These are phyloP conservation scores for Elanoides forficatus DNA, from an alignment of 2,113 vertebrate species.

Conservation along the genomic window DNA sequence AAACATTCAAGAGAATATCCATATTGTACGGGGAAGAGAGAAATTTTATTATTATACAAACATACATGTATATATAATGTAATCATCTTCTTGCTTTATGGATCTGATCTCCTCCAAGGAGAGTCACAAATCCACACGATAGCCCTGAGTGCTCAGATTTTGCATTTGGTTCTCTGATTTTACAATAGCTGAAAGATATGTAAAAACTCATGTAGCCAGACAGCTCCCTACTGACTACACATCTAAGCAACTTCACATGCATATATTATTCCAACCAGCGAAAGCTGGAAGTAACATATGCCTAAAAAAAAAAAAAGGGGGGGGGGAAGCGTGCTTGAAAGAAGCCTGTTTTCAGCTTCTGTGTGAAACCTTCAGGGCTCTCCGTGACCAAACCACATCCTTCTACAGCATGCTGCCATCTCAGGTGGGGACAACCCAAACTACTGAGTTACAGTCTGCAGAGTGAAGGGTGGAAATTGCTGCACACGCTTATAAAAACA, in stretches of 20 bases:
- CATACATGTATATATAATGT: slow-evolving; percentile 38
- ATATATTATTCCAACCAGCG: slow-evolving; percentile 51
- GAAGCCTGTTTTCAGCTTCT: not conserved
- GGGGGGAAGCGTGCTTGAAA: not conserved
- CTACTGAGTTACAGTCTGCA: not conserved
- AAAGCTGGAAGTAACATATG: slow-evolving; percentile 14
- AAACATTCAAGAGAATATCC: not conserved
- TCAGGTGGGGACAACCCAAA: not conserved
- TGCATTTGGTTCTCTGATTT: slow-evolving; percentile 48
- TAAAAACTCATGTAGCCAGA: slow-evolving; percentile 56
- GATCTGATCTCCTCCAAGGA: slow-evolving; percentile 38
- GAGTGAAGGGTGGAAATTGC: not conserved
- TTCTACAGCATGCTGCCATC: not conserved
- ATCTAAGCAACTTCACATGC: slow-evolving; percentile 48
- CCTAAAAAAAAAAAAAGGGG: not conserved
- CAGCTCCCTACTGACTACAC: slow-evolving; percentile 55
- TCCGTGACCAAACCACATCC: not conserved
- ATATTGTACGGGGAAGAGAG: not conserved
- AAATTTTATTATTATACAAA: slow-evolving; percentile 47
- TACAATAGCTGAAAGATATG: slow-evolving; percentile 52
- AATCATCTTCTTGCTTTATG: slow-evolving; percentile 19
- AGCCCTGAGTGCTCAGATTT: slow-evolving; percentile 47
- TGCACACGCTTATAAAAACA: not conserved
- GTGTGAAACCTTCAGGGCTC: not conserved
- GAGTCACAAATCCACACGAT: slow-evolving; percentile 55